Evolutionary conservation across 2,113 vertebrate species (phyloP).

Genomic region (Hippocampus guttulatus): DNA sequence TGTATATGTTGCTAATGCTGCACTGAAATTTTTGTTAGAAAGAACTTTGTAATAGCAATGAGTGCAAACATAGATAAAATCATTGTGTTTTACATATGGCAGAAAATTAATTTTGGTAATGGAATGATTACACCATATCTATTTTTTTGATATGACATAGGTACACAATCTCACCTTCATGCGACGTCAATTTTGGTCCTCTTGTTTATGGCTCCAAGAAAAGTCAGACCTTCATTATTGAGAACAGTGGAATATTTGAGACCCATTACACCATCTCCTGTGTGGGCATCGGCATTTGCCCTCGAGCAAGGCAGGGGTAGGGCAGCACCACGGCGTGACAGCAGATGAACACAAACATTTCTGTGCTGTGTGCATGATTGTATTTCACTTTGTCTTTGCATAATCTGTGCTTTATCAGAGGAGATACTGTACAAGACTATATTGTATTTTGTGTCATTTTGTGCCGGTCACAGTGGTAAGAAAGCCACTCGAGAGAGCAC

Average conservation of each 20-base stretch:
- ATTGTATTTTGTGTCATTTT: background rate
- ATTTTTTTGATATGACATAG: constrained; percentile 41
- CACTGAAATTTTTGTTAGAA: background rate
- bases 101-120: background rate
- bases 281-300: constrained; percentile 32
- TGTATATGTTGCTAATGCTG: background rate
- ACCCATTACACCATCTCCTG: constrained; percentile 72
- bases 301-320: constrained; percentile 65
- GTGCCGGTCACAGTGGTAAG: constrained; percentile 25
- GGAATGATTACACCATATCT: background rate
- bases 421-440: background rate
- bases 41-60: background rate
- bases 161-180: constrained; percentile 76
- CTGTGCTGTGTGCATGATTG: background rate
- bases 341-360: background rate
- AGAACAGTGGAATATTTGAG: constrained; percentile 78
- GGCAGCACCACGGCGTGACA: background rate
- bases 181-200: constrained; percentile 76
- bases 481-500: constrained; percentile 57
- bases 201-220: constrained; percentile 70
- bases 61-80: background rate
- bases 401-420: background rate
- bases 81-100: background rate
- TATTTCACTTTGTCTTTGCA: background rate
- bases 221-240: constrained; percentile 68